Evolutionary conservation across 2,113 vertebrate species (phyloP).

Genomic region (Pycnonotus jocosus): DNA sequence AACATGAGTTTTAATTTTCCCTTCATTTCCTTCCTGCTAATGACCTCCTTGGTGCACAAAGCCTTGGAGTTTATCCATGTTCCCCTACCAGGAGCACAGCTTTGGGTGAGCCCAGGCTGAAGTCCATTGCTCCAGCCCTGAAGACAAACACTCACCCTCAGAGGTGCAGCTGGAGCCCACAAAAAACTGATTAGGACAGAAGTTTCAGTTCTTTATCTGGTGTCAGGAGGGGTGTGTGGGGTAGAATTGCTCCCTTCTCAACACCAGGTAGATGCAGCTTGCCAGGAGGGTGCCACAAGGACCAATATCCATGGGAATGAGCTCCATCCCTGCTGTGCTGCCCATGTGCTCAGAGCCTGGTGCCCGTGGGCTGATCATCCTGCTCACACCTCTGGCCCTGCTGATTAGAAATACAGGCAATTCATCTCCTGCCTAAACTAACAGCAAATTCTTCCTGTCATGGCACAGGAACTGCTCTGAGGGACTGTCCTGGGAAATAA

Average conservation of each 20-base stretch:
- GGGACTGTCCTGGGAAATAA: background rate
- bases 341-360: fast-evolving
- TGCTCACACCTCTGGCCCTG: background rate
- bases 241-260: background rate
- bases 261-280: background rate
- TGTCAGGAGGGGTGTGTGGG: background rate
- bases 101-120: background rate
- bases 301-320: fast-evolving
- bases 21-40: background rate
- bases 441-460: background rate
- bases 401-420: background rate
- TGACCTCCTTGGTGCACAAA: background rate
- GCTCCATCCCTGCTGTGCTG: background rate
- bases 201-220: background rate
- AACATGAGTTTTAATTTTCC: background rate
- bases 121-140: fast-evolving
- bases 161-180: background rate
- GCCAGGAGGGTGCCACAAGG: background rate
- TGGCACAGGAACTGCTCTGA: background rate
- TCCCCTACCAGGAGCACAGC: background rate
- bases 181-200: background rate
- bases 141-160: background rate
- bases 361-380: fast-evolving
- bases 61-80: background rate
- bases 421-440: background rate